These are phyloP conservation scores for Brachionus paranguensis DNA, from an alignment of 1,140 invertebrate genomes.

Conservation along the genomic window DNA sequence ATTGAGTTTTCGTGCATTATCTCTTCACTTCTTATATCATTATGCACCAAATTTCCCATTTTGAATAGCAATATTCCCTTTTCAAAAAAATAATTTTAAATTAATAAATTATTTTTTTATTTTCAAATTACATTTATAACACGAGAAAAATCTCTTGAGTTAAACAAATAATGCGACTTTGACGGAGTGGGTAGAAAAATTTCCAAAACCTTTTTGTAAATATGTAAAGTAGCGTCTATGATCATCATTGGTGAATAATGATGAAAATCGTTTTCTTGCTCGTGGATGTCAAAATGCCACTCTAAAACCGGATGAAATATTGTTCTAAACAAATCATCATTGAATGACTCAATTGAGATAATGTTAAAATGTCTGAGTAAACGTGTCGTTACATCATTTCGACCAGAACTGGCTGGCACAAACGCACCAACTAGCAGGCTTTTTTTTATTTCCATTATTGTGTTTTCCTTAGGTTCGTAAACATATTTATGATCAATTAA, in stretches of 20 bases:
- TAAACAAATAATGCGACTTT: constrained; percentile 90
- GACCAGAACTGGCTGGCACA: constrained; percentile 53
- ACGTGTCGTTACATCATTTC: constrained; percentile 52
- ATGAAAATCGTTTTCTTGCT: constrained; percentile 7
- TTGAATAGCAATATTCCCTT: constrained; percentile 22
- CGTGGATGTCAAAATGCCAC: not conserved
- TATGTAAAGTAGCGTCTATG: constrained; percentile 1
- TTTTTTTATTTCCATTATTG: constrained; percentile 48
- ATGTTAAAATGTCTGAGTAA: constrained; percentile 49
- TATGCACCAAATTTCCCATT: not conserved
- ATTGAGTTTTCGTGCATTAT: constrained; percentile 18
- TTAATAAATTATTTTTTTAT: not conserved
- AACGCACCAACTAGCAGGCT: constrained; percentile 54
- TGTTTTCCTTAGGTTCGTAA: constrained; percentile 51
- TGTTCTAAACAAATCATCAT: not conserved
- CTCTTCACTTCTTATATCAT: not conserved
- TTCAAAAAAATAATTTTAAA: not conserved
- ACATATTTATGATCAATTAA: constrained; percentile 52
- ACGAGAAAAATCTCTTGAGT: constrained; percentile 74
- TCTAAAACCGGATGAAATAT: constrained; percentile 34
- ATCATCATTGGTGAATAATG: constrained; percentile 20
- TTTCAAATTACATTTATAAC: constrained; percentile 8
- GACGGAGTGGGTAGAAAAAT: constrained; percentile 75
- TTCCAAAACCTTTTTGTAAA: constrained; percentile 30
- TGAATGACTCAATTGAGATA: constrained; percentile 19